Evolutionary conservation across 2,888 invertebrate genomes (phyloP).

Genomic region (Timema podura): DNA sequence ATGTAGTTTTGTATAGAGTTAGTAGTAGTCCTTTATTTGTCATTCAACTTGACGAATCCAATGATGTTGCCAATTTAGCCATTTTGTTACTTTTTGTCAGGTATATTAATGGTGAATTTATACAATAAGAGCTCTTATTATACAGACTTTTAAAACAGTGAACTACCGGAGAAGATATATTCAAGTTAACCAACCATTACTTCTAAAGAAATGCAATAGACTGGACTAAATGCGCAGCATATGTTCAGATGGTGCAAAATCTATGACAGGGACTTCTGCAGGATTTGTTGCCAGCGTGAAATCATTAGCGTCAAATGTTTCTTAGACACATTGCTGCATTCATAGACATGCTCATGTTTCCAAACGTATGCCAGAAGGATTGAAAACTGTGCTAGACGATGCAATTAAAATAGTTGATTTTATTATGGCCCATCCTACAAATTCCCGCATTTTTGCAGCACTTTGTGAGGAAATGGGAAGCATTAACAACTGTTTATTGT

Average conservation of each 20-base stretch:
- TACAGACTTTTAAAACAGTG: conserved; percentile 6
- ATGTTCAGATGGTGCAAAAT: not conserved
- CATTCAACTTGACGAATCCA: not conserved
- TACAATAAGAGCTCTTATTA: not conserved
- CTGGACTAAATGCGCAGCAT: too few species aligned
- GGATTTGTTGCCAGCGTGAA: too few species aligned
- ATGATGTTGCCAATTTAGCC: not conserved
- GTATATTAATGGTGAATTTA: not conserved
- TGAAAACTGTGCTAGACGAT: not conserved
- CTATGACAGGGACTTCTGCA: too few species aligned
- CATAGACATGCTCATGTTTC: not conserved
- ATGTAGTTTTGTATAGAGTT: not conserved
- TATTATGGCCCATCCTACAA: not conserved
- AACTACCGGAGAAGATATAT: not conserved
- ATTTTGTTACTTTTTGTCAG: not conserved
- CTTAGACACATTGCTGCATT: too few species aligned
- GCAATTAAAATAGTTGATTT: not conserved
- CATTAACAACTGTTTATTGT: too few species aligned
- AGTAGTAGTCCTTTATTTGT: not conserved
- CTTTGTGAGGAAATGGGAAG: not conserved
- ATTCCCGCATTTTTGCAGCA: too few species aligned
- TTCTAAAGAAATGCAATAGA: not conserved
- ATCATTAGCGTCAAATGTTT: too few species aligned
- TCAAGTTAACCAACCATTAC: not conserved
- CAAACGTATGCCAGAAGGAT: too few species aligned